Evolutionary conservation across 1,140 invertebrate genomes (phyloP), one percentile per base, ranked within the genome.

Genomic region (Lordiphosa stackelbergi): DNA sequence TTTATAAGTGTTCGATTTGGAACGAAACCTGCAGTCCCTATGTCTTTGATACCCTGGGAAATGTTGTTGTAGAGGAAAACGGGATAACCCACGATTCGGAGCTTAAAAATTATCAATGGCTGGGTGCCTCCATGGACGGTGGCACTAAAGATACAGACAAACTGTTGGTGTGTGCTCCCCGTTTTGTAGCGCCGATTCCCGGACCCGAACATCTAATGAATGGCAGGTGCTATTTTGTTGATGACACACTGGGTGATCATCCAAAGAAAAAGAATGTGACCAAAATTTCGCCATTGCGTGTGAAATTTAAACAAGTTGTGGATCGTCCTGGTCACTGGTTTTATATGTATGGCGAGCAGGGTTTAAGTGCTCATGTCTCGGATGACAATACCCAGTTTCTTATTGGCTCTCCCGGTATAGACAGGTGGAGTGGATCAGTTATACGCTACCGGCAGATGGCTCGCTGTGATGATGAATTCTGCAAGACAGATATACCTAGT

Each of bases 331-430:
- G n/a, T n/a, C n/a, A n/a, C n/a, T n/a, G n/a, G n/a, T 89, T 83
- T 60, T 91, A 91, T 64, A 90, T 90, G 9, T 88, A 90, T 36
- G 90, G 88, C 0, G 88, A 91, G 73, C 85, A 88, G 5, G 90
- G 90, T 0, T 79, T 91, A 31, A 90, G 90, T 12, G 73, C 88
- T n/a, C 90, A 90, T 59, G 83, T 90, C 0, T 87, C 88, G 0
- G 86, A 88, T n/a, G 84, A 88, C 19, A 78, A 85, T 42, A 81
- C 87, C 19, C 88, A 88, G 34, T 72, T 91, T 4, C 75, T 92
- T 2, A 86, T 92, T 11, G 92, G 92, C 1, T 89, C 89, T 2
- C 92, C 91, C 0, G 91, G 91, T 1, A 74, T 91, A 8, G 77
- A 88, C 11, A 88, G 88, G 3, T 92, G 91, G 91, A 90, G 89